Conservation (phyloP, 1,140 invertebrate genomes). For the Pseudoatta argentina region DNA sequence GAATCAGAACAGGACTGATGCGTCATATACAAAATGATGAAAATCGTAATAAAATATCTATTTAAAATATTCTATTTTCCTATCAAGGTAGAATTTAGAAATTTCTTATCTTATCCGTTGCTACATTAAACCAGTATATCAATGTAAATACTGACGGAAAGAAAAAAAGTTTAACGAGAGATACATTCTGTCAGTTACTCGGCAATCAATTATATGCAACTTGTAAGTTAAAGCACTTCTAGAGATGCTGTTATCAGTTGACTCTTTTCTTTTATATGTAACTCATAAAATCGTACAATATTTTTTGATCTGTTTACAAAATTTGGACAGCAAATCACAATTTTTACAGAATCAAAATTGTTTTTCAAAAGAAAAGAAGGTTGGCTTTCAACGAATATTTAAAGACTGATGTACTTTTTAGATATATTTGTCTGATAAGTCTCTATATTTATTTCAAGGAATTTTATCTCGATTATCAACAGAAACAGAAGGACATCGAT, state of each 20-base stretch:
- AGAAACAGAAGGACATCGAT: background rate
- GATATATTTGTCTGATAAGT: background rate
- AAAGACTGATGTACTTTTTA: background rate
- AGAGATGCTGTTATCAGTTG: background rate
- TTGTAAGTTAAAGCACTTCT: background rate
- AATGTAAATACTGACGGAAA: background rate
- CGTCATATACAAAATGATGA: background rate
- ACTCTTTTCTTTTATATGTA: background rate
- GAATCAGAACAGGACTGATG: background rate
- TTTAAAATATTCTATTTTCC: background rate
- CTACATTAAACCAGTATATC: background rate
- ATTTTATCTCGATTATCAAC: background rate
- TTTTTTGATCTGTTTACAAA: background rate
- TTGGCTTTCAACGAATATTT: background rate
- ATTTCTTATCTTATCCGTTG: slow-evolving; percentile 11
- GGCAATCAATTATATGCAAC: background rate
- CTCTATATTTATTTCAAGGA: background rate
- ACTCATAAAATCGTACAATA: background rate
- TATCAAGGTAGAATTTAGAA: background rate
- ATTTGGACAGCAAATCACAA: background rate
- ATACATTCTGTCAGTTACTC: background rate
- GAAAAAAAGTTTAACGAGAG: background rate
- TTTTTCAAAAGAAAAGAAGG: too few species aligned
- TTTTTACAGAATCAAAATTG: too few species aligned
- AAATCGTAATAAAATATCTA: background rate